phyloP scores from a whole-genome alignment of 37 sponge, comb jelly and placozoan genomes.

The Petrosia ficiformis region DNA sequence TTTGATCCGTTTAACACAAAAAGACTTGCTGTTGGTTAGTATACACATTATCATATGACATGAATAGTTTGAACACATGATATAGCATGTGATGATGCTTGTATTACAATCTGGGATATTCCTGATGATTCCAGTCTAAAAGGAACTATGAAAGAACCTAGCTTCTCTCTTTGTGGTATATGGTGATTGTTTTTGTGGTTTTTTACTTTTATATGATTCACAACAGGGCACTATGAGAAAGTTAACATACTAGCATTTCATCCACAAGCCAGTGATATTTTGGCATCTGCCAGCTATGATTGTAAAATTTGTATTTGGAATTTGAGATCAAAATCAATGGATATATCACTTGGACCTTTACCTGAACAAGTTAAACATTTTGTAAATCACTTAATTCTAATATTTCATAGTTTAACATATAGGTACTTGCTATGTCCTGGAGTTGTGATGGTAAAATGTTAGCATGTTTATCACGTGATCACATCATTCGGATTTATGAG shows the following conservation, averaged over 20 bases:
- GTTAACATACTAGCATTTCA: conserved; percentile 72
- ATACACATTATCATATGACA: background rate
- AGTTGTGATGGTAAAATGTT: conserved; percentile 72
- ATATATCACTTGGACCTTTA: conserved; percentile 50
- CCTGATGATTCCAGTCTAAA: conserved; percentile 46
- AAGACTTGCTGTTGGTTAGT: conserved; percentile 71
- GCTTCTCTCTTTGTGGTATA: conserved; percentile 39
- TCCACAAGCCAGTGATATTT: conserved; percentile 69
- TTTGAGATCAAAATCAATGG: conserved; percentile 27
- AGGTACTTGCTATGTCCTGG: conserved; percentile 85
- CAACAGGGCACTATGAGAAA: conserved; percentile 89
- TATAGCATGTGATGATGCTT: conserved; percentile 81
- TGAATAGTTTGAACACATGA: background rate
- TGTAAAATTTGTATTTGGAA: conserved; percentile 72
- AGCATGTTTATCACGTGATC: conserved; percentile 68
- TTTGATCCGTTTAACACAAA: conserved; percentile 77
- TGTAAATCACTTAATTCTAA: background rate
- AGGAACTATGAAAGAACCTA: conserved; percentile 58
- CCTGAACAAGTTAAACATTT: conserved; percentile 44
- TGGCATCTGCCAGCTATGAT: conserved; percentile 77
- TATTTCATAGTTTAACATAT: background rate
- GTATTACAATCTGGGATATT: conserved; percentile 72
- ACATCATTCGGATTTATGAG: conserved; percentile 51
- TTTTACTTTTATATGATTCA: too few relatives aligned
- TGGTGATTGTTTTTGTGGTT: too few relatives aligned